Conservation (phyloP, 2,888 invertebrate species). For the Hypomecis atomaria region DNA sequence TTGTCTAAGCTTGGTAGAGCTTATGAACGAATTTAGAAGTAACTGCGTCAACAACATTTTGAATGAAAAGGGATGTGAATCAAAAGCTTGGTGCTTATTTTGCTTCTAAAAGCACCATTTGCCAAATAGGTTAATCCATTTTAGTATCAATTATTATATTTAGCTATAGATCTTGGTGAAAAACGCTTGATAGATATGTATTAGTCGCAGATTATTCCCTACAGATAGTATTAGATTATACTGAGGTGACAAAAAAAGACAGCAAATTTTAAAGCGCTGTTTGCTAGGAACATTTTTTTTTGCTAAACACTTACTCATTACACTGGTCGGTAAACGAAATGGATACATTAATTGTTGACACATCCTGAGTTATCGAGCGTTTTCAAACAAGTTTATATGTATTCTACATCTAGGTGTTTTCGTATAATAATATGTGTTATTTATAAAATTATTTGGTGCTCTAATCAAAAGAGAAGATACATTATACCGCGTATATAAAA, state of each 20-base stretch:
- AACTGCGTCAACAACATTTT: too few species aligned
- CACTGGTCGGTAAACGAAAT: too few species aligned
- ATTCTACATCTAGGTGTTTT: too few species aligned
- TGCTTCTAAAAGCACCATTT: conserved; percentile 21
- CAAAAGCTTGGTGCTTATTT: conserved; percentile 25
- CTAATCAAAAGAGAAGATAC: background rate
- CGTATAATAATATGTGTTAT: too few species aligned
- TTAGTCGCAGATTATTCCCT: background rate
- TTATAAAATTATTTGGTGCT: conserved; percentile 1
- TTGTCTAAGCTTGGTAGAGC: conserved; percentile 9
- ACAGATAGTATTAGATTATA: too few species aligned
- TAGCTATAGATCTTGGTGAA: background rate
- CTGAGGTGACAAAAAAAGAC: too few species aligned
- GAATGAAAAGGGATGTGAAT: conserved; percentile 5
- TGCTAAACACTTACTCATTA: too few species aligned
- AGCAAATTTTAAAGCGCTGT: too few species aligned
- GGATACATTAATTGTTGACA: too few species aligned
- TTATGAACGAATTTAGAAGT: conserved; percentile 15
- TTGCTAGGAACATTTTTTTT: too few species aligned
- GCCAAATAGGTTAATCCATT: conserved; percentile 18
- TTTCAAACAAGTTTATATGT: too few species aligned
- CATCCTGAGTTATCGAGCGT: too few species aligned
- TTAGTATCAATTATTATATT: conserved; percentile 2
- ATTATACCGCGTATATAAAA: background rate
- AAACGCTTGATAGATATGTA: background rate